Conservation (phyloP, 2,113 vertebrate genomes). For the Tachuris rubrigastra region DNA sequence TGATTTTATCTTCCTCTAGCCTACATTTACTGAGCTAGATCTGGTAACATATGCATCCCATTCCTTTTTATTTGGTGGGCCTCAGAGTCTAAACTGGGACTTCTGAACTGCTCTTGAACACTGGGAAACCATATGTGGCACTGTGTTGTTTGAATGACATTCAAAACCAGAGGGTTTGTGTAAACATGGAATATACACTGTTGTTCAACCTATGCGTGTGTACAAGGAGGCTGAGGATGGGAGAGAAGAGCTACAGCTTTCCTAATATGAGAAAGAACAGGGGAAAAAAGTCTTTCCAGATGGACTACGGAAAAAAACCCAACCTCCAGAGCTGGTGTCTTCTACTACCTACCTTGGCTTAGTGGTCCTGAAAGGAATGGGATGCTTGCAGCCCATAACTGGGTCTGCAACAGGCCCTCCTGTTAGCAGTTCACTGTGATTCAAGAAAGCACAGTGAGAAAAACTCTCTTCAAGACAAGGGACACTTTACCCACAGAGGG, state of each 20-base stretch:
- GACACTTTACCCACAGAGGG: not conserved
- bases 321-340: not conserved
- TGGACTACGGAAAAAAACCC: not conserved
- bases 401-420: not conserved
- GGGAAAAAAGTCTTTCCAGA: not conserved
- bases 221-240: not conserved
- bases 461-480: not conserved
- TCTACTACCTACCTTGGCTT: not conserved
- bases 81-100: slow-evolving; percentile 41
- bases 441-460: not conserved
- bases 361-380: not conserved
- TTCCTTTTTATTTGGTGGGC: slow-evolving; percentile 39
- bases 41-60: slow-evolving; percentile 40
- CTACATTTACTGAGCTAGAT: slow-evolving; percentile 7
- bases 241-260: not conserved
- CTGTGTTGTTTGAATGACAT: not conserved
- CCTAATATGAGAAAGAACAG: not conserved
- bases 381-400: not conserved
- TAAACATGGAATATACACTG: not conserved
- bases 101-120: slow-evolving; percentile 19
- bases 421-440: not conserved
- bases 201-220: not conserved
- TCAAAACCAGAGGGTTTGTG: slow-evolving; percentile 20
- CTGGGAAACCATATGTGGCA: slow-evolving; percentile 37
- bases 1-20: not conserved